These are phyloP conservation scores for Pseudococcus longispinus DNA, from an alignment of 2,888 invertebrate genomes.

Conservation along the genomic window DNA sequence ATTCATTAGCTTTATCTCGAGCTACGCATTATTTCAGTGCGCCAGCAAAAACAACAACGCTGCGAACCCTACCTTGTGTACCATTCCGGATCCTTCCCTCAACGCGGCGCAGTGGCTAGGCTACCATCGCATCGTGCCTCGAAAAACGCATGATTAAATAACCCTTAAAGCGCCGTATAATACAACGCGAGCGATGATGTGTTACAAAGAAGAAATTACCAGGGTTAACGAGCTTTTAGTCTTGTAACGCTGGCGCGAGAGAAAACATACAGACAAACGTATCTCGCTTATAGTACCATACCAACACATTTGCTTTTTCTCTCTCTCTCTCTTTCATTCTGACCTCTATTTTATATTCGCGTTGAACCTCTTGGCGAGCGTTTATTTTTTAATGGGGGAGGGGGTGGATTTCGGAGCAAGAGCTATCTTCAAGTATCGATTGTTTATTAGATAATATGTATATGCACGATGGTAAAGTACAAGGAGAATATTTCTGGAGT, in stretches of 20 bases:
- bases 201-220: slow-evolving; percentile 27
- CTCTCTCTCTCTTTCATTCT: not conserved
- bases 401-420: not conserved
- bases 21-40: not conserved
- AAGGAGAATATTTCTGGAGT: not conserved
- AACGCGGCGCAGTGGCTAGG: no score
- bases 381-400: not conserved
- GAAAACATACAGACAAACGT: not conserved
- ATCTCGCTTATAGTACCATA: not conserved
- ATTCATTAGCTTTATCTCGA: slow-evolving; percentile 11
- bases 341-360: not conserved
- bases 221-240: slow-evolving; percentile 25
- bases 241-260: not conserved
- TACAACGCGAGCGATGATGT: slow-evolving; percentile 8
- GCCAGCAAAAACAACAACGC: not conserved
- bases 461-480: not conserved
- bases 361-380: not conserved
- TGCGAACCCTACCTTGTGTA: not conserved
- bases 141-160: slow-evolving; percentile 21
- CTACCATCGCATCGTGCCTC: not conserved
- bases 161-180: slow-evolving; percentile 13
- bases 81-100: not conserved
- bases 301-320: not conserved
- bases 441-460: not conserved
- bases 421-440: not conserved